phyloP scores from a whole-genome alignment of 2,113 vertebrate genomes.

The Hystrix cristata region DNA sequence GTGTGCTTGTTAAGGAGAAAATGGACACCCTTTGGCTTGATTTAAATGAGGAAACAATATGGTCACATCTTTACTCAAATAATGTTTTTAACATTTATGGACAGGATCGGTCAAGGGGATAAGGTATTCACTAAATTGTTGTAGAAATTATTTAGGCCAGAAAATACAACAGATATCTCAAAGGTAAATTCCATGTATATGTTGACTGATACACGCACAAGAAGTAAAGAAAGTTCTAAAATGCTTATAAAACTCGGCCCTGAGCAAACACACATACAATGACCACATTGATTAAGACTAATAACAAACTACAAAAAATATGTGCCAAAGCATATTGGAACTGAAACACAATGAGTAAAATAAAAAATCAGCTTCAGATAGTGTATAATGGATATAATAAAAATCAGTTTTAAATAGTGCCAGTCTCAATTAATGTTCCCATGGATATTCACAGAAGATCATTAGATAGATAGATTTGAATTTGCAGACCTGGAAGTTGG shows the following conservation, averaged over 20 bases:
- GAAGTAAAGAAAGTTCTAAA: neutral
- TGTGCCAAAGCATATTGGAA: neutral
- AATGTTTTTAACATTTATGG: neutral
- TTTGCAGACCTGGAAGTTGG: neutral
- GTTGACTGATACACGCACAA: neutral
- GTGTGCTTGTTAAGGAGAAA: neutral
- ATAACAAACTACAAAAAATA: constrained; percentile 4
- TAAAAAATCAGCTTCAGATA: neutral
- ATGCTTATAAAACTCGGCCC: neutral
- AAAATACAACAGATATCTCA: neutral
- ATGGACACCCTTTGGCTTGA: neutral
- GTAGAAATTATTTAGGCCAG: neutral
- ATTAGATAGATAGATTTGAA: neutral
- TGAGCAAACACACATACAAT: neutral
- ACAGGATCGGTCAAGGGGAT: neutral
- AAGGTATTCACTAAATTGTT: neutral
- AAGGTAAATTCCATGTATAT: neutral
- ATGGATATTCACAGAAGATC: neutral
- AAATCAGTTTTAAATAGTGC: neutral
- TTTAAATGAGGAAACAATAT: neutral
- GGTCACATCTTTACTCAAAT: neutral
- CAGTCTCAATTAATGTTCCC: neutral
- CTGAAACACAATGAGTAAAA: neutral
- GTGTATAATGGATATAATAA: neutral
- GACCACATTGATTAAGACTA: neutral